Evolutionary conservation across 2,888 invertebrate species (phyloP).

Genomic region (Scaptomyza polygonia): DNA sequence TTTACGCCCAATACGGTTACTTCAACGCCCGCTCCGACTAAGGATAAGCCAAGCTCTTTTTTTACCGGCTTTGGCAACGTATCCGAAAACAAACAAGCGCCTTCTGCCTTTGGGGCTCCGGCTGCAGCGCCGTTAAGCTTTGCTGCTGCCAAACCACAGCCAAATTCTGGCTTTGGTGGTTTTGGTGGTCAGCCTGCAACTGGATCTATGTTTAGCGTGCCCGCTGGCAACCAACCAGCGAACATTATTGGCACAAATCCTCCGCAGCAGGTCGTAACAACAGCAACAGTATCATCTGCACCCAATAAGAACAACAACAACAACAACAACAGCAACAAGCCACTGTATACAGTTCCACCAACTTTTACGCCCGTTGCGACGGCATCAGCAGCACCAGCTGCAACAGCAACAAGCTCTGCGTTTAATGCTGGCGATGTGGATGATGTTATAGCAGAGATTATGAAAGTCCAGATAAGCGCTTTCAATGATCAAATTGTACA

Average conservation of each 20-base stretch:
- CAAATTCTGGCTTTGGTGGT: slow-evolving; percentile 44
- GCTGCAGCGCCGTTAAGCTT: slow-evolving; percentile 40
- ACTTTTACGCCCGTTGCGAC: slow-evolving; percentile 72
- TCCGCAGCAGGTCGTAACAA: neutral
- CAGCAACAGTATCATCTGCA: neutral
- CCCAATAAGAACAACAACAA: slow-evolving; percentile 11
- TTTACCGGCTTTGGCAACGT: slow-evolving; percentile 52
- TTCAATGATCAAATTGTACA: slow-evolving; percentile 88
- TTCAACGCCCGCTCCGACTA: slow-evolving; percentile 79
- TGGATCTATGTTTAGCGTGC: slow-evolving; percentile 16
- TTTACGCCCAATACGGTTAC: slow-evolving; percentile 72
- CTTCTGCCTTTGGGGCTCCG: slow-evolving; percentile 14
- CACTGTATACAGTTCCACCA: slow-evolving; percentile 79
- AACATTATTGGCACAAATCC: neutral
- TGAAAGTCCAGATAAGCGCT: slow-evolving; percentile 87
- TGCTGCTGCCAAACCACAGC: slow-evolving; percentile 40
- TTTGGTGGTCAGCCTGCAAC: slow-evolving; percentile 24
- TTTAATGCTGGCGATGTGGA: slow-evolving; percentile 63
- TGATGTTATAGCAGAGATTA: slow-evolving; percentile 86
- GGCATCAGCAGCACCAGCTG: slow-evolving; percentile 11
- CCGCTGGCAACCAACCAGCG: neutral
- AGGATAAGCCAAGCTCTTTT: slow-evolving; percentile 64
- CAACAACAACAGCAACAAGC: slow-evolving; percentile 53
- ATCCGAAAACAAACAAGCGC: slow-evolving; percentile 16
- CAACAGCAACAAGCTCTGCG: slow-evolving; percentile 16